A percentile compares a stretch with the other conserved stretches of the same genome.
Conservation (phyloP, 2,888 invertebrate species). For the Nemurella pictetii region DNA sequence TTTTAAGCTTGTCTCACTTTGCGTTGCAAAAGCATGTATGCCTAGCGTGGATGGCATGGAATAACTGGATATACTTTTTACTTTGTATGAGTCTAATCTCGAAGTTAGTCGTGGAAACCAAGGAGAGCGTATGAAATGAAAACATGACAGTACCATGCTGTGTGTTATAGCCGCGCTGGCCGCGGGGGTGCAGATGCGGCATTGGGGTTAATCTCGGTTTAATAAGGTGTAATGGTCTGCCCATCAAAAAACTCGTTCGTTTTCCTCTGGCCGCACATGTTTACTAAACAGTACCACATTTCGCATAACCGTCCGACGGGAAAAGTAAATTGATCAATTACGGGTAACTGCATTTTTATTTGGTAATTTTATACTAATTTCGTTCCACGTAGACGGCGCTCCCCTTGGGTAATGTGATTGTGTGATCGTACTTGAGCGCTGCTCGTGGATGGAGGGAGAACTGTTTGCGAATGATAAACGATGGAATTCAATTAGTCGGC, state of each 20-base stretch:
- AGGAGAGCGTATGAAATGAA: no score
- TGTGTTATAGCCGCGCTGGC: neutral
- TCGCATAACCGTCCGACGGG: neutral
- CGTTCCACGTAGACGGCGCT: neutral
- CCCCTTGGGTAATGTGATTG: neutral
- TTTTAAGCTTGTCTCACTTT: no score
- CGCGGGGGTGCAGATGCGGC: neutral
- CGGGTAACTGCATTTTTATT: neutral
- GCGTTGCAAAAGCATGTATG: no score
- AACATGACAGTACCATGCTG: neutral
- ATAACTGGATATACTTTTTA: no score
- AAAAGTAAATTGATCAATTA: neutral
- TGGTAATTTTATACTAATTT: neutral
- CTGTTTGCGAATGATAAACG: neutral
- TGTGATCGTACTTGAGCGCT: neutral
- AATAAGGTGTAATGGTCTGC: neutral
- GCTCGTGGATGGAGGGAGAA: neutral
- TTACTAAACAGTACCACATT: neutral
- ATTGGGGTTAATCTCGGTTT: neutral
- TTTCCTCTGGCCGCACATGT: neutral
- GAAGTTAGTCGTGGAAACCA: no score
- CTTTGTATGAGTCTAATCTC: no score
- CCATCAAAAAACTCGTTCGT: neutral
- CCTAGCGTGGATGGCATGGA: no score
- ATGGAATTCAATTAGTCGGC: neutral